phyloP scores from a whole-genome alignment of 2,888 invertebrate genomes.

The Drosophila fungiperda region DNA sequence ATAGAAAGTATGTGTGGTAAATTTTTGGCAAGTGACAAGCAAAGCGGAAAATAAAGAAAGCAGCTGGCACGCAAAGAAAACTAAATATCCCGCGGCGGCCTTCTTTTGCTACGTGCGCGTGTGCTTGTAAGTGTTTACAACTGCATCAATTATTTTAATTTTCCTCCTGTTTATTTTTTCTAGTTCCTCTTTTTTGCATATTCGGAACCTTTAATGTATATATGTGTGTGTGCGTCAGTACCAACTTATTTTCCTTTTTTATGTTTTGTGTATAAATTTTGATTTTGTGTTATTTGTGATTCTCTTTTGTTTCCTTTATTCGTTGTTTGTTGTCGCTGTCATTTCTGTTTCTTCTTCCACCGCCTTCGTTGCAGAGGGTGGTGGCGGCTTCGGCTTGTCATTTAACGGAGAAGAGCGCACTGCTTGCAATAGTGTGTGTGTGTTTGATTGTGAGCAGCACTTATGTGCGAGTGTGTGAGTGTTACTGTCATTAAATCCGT shows the following conservation, averaged over 20 bases:
- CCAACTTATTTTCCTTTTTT: constrained; percentile 1
- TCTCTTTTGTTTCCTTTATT: constrained; percentile 77
- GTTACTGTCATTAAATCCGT: constrained; percentile 51
- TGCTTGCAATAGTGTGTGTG: constrained; percentile 20
- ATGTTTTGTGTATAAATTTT: constrained; percentile 41
- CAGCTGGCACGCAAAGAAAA: constrained; percentile 1
- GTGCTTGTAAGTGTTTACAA: constrained; percentile 55
- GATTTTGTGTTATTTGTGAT: constrained; percentile 68
- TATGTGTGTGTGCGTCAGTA: constrained; percentile 5
- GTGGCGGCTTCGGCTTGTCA: constrained; percentile 60
- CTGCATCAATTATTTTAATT: constrained; percentile 37
- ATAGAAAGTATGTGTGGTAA: constrained; percentile 29
- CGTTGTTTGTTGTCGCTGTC: constrained; percentile 69
- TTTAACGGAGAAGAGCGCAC: constrained; percentile 36
- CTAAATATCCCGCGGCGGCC: constrained; percentile 17
- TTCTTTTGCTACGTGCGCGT: constrained; percentile 38
- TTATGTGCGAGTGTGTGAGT: constrained; percentile 18
- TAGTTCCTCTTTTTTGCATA: constrained; percentile 15
- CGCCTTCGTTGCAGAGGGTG: constrained; percentile 66
- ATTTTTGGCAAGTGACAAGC: constrained; percentile 22
- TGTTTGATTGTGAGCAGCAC: constrained; percentile 35
- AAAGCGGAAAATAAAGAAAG: constrained; percentile 1
- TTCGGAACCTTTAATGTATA: constrained; percentile 9
- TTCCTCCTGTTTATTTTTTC: constrained; percentile 14
- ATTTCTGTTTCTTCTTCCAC: constrained; percentile 50